A percentile compares a stretch with the other conserved stretches of the same genome.
phyloP scores from a whole-genome alignment of 2,797 vertebrate genomes.

The Parauchenoglanis punctatus region DNA sequence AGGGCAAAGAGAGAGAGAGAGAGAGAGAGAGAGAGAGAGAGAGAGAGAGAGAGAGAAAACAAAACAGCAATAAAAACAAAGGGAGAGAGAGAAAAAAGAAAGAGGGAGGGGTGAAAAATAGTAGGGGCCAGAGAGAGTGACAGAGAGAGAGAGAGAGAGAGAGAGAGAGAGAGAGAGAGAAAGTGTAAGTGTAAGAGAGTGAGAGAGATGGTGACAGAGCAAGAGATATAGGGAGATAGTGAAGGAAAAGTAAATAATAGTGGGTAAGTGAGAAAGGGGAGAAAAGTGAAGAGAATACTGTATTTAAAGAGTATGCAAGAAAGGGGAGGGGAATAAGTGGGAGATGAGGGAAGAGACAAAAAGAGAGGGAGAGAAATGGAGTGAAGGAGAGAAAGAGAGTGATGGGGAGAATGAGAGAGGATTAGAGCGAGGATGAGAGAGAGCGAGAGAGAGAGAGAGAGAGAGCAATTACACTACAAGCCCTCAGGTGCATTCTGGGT shows the following conservation, averaged over 20 bases:
- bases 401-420: neutral
- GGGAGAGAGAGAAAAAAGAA: no score
- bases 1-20: neutral
- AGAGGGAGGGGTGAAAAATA: no score
- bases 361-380: slow-evolving; percentile 51
- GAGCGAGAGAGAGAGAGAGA: neutral
- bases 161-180: neutral
- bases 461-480: neutral
- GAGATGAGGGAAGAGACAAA: slow-evolving; percentile 6
- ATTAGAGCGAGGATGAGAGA: neutral
- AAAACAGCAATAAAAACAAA: neutral
- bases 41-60: neutral
- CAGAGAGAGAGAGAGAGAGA: neutral
- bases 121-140: neutral
- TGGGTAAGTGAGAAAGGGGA: neutral
- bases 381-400: slow-evolving; percentile 12
- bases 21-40: neutral
- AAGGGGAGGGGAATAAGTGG: neutral
- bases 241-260: neutral
- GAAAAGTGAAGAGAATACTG: neutral
- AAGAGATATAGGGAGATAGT: neutral
- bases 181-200: neutral
- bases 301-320: neutral
- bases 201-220: neutral
- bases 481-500: slow-evolving; percentile 8